phyloP scores from a whole-genome alignment of 1,140 invertebrate genomes.

The Aplysia californica region DNA sequence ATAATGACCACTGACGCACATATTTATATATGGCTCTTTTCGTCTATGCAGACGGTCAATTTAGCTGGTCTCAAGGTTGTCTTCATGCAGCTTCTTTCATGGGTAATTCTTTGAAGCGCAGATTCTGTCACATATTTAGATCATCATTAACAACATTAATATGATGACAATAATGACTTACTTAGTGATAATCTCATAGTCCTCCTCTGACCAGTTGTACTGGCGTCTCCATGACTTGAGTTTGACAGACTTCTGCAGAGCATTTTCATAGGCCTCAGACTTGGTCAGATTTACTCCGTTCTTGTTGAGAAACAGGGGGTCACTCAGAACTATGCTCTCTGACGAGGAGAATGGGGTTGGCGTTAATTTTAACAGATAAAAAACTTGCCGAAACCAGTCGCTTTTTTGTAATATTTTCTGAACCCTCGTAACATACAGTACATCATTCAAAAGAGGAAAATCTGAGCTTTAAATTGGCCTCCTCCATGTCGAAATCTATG shows the following conservation, averaged over 20 bases:
- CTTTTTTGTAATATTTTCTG: neutral
- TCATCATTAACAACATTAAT: too few relatives aligned
- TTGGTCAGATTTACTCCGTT: slow-evolving; percentile 25
- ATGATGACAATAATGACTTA: slow-evolving; percentile 23
- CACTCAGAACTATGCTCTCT: slow-evolving; percentile 37
- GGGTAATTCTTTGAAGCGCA: too few relatives aligned
- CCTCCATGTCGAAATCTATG: neutral
- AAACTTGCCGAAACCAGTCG: too few relatives aligned
- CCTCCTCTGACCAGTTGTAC: slow-evolving; percentile 38
- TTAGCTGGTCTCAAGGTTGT: too few relatives aligned
- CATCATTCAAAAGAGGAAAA: neutral
- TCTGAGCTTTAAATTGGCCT: neutral
- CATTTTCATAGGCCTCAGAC: slow-evolving; percentile 35
- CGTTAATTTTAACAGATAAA: neutral
- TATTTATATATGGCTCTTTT: too few relatives aligned
- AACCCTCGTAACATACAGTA: neutral
- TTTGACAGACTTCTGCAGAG: slow-evolving; percentile 40
- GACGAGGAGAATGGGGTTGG: neutral
- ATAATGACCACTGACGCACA: too few relatives aligned
- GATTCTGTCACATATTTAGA: too few relatives aligned
- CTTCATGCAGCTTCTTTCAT: too few relatives aligned
- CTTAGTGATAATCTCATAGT: slow-evolving; percentile 31
- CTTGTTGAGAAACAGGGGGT: slow-evolving; percentile 35
- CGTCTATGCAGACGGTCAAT: too few relatives aligned
- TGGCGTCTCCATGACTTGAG: slow-evolving; percentile 35